These are phyloP conservation scores for Sialis fuliginosa DNA, from an alignment of 2,888 invertebrate genomes.

Conservation along the genomic window DNA sequence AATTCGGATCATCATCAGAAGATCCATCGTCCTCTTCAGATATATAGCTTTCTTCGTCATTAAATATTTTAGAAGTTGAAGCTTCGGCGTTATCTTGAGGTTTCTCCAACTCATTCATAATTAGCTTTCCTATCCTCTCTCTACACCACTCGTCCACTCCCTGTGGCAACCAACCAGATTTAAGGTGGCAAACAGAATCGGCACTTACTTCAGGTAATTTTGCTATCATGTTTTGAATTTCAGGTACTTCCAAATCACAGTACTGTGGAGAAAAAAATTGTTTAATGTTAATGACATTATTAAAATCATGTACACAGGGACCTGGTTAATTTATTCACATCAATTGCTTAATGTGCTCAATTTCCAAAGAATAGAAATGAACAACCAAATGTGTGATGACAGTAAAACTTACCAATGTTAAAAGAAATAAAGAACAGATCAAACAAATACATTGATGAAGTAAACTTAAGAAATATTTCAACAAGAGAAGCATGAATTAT, in stretches of 20 bases:
- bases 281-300: neutral
- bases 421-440: too few species aligned
- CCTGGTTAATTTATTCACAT: neutral
- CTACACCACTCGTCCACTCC: constrained; percentile 52
- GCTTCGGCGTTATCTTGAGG: constrained; percentile 13
- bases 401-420: too few species aligned
- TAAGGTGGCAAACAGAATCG: constrained; percentile 45
- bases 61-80: constrained; percentile 1
- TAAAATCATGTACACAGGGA: too few species aligned
- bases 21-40: constrained; percentile 5
- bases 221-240: constrained; percentile 58
- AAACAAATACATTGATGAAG: too few species aligned
- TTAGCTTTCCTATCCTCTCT: constrained; percentile 50
- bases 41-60: constrained; percentile 8
- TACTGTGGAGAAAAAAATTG: constrained; percentile 30
- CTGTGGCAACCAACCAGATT: constrained; percentile 61
- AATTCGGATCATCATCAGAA: constrained; percentile 5
- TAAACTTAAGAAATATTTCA: too few species aligned
- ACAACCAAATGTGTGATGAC: too few species aligned
- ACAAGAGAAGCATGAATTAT: too few species aligned
- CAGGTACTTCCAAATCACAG: constrained; percentile 61
- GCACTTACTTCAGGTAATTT: constrained; percentile 42
- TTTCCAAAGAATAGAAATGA: too few species aligned
- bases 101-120: constrained; percentile 31
- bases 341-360: too few species aligned